phyloP scores from a whole-genome alignment of 1,140 invertebrate genomes.

The Catajapyx aquilonaris region DNA sequence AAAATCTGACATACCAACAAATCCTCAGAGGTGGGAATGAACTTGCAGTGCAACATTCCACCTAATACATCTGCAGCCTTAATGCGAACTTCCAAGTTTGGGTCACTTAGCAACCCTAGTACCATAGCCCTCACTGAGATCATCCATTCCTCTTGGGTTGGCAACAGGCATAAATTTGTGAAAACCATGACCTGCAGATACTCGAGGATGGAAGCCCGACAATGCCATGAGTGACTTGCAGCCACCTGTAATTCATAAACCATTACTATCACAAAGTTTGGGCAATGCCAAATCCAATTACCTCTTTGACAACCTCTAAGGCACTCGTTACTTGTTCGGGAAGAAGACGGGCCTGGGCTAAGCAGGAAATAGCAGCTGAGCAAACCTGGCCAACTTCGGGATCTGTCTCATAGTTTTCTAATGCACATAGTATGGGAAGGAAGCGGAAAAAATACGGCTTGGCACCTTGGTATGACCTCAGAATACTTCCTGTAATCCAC shows the following conservation, averaged over 20 bases:
- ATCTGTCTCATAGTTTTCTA: conserved; percentile 56
- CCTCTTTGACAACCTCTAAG: conserved; percentile 24
- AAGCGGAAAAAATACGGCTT: conserved; percentile 34
- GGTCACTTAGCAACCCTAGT: conserved; percentile 18
- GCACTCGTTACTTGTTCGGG: conserved; percentile 27
- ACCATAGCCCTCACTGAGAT: too few species aligned
- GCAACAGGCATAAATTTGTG: too few species aligned
- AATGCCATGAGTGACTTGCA: too few species aligned
- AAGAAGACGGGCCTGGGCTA: conserved; percentile 33
- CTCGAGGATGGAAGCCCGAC: too few species aligned
- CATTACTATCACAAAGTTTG: too few species aligned
- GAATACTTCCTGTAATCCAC: conserved; percentile 28
- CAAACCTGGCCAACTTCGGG: conserved; percentile 54
- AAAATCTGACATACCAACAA: conserved; percentile 26
- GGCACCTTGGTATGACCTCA: conserved; percentile 24
- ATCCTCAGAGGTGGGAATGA: conserved; percentile 19
- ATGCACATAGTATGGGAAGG: conserved; percentile 42
- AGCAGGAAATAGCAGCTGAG: conserved; percentile 34
- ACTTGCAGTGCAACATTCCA: conserved; percentile 33
- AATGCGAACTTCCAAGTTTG: conserved; percentile 27
- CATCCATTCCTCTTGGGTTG: too few species aligned
- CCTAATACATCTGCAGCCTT: conserved; percentile 31
- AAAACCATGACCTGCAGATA: too few species aligned
- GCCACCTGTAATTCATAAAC: too few species aligned
- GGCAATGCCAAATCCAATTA: too few species aligned